These are phyloP conservation scores for Drosophila suzukii DNA, from an alignment of 1,140 invertebrate genomes.

Conservation along the genomic window DNA sequence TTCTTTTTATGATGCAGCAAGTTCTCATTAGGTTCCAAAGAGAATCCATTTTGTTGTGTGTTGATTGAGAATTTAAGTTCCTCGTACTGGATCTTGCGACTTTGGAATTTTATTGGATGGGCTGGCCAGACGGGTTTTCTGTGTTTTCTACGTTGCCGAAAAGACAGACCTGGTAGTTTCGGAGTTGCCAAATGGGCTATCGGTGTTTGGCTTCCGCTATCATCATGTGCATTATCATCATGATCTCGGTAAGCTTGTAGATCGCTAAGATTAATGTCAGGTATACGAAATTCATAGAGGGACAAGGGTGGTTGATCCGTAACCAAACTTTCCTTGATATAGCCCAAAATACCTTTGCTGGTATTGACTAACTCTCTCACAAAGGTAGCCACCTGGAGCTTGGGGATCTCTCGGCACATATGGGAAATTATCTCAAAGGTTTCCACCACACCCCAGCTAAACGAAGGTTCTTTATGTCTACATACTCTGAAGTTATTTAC, in stretches of 20 bases:
- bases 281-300: conserved; percentile 45
- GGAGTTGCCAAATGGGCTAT: conserved; percentile 2
- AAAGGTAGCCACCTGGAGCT: conserved; percentile 13
- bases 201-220: background rate
- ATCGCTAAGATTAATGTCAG: conserved; percentile 18
- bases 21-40: background rate
- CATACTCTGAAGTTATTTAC: background rate
- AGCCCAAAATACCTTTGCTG: no score
- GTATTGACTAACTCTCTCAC: background rate
- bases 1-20: background rate
- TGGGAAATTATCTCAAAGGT: conserved; percentile 9
- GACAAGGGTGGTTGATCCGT: background rate
- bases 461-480: background rate
- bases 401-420: conserved; percentile 12
- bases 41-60: background rate
- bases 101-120: conserved; percentile 22
- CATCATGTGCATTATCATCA: background rate
- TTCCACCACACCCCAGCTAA: background rate
- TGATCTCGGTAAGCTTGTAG: background rate
- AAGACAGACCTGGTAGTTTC: background rate
- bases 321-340: background rate
- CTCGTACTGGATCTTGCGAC: conserved; percentile 10
- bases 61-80: background rate
- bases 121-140: conserved; percentile 25
- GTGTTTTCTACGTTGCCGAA: background rate